These are phyloP conservation scores for Struthio camelus DNA, from an alignment of 2,113 vertebrate genomes.

Conservation along the genomic window DNA sequence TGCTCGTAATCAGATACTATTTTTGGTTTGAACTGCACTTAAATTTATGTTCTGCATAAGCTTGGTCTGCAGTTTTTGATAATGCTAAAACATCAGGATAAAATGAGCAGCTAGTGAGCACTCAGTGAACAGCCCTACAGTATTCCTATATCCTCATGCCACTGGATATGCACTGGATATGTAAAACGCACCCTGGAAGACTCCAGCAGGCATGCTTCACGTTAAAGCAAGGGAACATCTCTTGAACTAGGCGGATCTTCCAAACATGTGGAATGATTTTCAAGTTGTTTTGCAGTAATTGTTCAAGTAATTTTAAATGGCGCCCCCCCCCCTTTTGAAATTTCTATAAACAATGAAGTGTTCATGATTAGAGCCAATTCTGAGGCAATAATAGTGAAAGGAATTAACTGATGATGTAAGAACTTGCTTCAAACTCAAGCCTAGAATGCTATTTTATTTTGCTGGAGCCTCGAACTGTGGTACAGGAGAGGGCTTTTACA, in stretches of 20 bases:
- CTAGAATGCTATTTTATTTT: neutral
- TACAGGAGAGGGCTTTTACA: neutral
- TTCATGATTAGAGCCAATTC: neutral
- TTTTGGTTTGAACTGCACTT: neutral
- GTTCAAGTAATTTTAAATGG: neutral
- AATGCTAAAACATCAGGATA: neutral
- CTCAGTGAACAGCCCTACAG: neutral
- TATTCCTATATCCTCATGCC: neutral
- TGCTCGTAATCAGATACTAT: neutral
- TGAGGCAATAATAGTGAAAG: neutral
- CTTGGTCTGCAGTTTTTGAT: neutral
- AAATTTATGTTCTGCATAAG: neutral
- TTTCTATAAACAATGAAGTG: neutral
- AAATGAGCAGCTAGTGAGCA: neutral
- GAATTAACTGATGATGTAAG: neutral
- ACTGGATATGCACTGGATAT: neutral
- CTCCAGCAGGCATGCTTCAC: rapidly evolving
- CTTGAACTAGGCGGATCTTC: neutral
- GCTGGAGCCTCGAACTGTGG: neutral
- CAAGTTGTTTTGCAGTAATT: neutral
- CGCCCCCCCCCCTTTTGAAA: neutral
- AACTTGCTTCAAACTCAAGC: neutral
- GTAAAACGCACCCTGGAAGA: neutral
- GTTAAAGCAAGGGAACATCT: neutral
- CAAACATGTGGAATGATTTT: neutral